A percentile compares a stretch with the other conserved stretches of the same genome.
Conservation (phyloP, 2,797 vertebrate species). For the Dendrocincla fuliginosa region DNA sequence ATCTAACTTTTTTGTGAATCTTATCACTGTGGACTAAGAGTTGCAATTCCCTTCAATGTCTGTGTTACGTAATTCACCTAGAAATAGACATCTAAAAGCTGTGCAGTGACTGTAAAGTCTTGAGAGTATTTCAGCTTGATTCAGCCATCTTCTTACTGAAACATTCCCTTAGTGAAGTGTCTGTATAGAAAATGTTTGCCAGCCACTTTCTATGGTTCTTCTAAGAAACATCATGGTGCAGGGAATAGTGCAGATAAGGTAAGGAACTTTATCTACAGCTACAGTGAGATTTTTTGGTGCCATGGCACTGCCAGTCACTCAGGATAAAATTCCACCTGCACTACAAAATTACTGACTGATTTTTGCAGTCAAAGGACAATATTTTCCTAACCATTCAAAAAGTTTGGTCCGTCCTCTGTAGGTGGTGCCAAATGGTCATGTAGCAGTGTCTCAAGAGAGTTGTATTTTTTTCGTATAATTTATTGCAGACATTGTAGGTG, state of each 20-base stretch:
- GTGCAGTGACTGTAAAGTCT: not conserved
- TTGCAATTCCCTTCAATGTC: slow-evolving; percentile 58
- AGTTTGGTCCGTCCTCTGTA: not conserved
- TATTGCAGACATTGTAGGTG: not conserved
- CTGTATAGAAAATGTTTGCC: not conserved
- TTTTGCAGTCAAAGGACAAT: not conserved
- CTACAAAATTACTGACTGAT: not conserved
- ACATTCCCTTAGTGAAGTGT: not conserved
- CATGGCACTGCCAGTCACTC: not conserved
- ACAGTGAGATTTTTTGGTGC: not conserved
- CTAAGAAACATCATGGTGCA: no score
- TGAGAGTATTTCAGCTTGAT: not conserved
- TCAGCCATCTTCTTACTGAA: not conserved
- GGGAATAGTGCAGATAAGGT: not conserved
- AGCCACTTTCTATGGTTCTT: not conserved
- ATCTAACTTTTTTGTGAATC: slow-evolving; percentile 71
- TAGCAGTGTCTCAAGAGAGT: not conserved
- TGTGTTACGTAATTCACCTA: slow-evolving; percentile 74
- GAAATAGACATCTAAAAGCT: slow-evolving; percentile 54
- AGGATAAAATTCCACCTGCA: not conserved
- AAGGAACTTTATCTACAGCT: not conserved
- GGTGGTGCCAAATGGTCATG: not conserved
- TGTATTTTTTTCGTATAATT: not conserved
- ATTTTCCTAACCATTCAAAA: not conserved
- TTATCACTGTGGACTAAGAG: slow-evolving; percentile 50